Percentiles rank a stretch among this genome's conserved stretches.
phyloP scores from a whole-genome alignment of 2,113 vertebrate genomes.

The Cinclus cinclus region DNA sequence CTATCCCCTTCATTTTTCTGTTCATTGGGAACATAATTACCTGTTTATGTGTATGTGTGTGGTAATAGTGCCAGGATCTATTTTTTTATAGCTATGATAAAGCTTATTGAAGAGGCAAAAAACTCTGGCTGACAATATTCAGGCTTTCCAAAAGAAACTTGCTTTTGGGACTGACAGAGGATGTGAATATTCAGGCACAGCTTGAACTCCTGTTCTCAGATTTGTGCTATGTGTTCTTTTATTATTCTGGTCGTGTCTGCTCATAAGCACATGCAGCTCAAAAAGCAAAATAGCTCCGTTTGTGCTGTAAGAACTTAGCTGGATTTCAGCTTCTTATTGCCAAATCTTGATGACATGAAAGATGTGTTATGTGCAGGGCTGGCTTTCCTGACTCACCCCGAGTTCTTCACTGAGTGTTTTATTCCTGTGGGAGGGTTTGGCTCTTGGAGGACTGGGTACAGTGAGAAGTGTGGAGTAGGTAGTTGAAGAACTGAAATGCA shows the following conservation, averaged over 20 bases:
- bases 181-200: neutral
- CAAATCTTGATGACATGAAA: neutral
- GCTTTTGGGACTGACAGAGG: neutral
- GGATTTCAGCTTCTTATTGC: slow-evolving; percentile 2
- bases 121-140: neutral
- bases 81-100: neutral
- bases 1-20: neutral
- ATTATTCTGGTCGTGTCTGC: neutral
- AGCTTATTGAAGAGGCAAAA: neutral
- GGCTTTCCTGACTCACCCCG: neutral
- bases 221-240: neutral
- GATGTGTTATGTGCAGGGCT: neutral
- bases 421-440: slow-evolving; percentile 5
- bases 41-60: neutral
- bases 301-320: neutral
- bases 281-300: slow-evolving; percentile 4
- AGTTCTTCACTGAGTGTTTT: neutral
- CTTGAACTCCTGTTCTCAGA: neutral
- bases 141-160: neutral
- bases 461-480: neutral
- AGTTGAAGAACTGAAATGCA: neutral
- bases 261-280: neutral
- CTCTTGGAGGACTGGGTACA: neutral
- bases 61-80: neutral
- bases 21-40: slow-evolving; percentile 15